Evolutionary conservation across 2,888 invertebrate species (phyloP).

Genomic region (Leptothorax acervorum): DNA sequence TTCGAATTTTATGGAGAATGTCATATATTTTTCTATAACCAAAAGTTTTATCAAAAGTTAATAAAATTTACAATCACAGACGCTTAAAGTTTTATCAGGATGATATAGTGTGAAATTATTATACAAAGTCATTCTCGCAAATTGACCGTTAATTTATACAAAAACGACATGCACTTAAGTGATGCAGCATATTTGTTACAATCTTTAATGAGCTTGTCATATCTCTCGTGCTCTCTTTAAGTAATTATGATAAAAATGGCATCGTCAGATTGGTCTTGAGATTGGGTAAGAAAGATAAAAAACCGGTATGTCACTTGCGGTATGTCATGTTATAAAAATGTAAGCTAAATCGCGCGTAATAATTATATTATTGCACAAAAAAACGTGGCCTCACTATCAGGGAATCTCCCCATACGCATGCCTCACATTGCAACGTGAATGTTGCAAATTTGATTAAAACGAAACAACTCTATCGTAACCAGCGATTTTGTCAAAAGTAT

Average conservation of each 20-base stretch:
- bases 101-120: not conserved
- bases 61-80: not conserved
- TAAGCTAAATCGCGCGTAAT: slow-evolving; percentile 52
- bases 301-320: slow-evolving; percentile 6
- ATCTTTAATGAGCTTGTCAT: slow-evolving; percentile 29
- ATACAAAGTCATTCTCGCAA: slow-evolving; percentile 31
- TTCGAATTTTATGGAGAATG: not conserved
- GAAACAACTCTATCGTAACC: slow-evolving; percentile 58
- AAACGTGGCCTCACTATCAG: slow-evolving; percentile 39
- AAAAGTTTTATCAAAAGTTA: not conserved
- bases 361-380: slow-evolving; percentile 29
- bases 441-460: slow-evolving; percentile 63
- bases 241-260: slow-evolving; percentile 14
- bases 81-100: not conserved
- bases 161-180: slow-evolving; percentile 2
- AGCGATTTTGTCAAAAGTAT: slow-evolving; percentile 37
- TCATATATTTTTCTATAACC: not conserved
- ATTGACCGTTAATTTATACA: slow-evolving; percentile 25
- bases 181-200: slow-evolving; percentile 12
- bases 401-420: slow-evolving; percentile 59
- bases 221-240: not conserved
- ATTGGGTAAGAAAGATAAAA: slow-evolving; percentile 17
- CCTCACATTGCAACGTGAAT: slow-evolving; percentile 64
- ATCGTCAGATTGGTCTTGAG: slow-evolving; percentile 36
- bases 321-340: slow-evolving; percentile 6